Percentiles rank a stretch among this genome's conserved stretches.
phyloP scores from a whole-genome alignment of 64 coral and sea anemone species.

The Montipora sp. region DNA sequence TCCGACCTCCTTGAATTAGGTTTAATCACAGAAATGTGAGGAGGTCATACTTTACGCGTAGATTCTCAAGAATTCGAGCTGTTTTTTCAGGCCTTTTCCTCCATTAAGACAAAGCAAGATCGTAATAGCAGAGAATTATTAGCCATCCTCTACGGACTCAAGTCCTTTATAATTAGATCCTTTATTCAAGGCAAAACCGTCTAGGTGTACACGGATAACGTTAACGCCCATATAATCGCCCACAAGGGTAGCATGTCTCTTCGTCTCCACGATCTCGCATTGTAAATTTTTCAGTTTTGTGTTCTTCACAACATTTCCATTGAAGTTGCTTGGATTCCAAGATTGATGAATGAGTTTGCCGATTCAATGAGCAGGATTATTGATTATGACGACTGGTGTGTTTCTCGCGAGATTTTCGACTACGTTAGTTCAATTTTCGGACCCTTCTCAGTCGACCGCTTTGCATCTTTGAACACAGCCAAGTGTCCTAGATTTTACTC shows the following conservation, averaged over 20 bases:
- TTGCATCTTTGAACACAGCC: conserved; percentile 40
- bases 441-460: conserved; percentile 53
- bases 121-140: conserved; percentile 49
- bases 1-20: conserved; percentile 61
- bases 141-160: conserved; percentile 54
- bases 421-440: conserved; percentile 41
- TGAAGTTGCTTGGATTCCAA: conserved; percentile 51
- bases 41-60: conserved; percentile 43
- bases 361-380: conserved; percentile 60
- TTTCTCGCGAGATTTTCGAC: conserved; percentile 25
- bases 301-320: conserved; percentile 35
- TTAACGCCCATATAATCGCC: conserved; percentile 32
- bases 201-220: conserved; percentile 51
- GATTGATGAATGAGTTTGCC: conserved; percentile 50
- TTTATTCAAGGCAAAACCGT: conserved; percentile 32
- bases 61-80: conserved; percentile 37
- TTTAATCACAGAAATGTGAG: conserved; percentile 43
- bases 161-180: conserved; percentile 23
- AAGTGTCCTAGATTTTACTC: conserved; percentile 63
- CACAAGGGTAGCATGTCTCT: conserved; percentile 59
- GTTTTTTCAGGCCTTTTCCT: conserved; percentile 42
- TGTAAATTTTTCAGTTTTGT: conserved; percentile 60
- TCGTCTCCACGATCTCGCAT: conserved; percentile 45
- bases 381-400: conserved; percentile 60
- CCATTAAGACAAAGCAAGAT: conserved; percentile 9